phyloP scores from a whole-genome alignment of 2,888 invertebrate species.

The Ephialtes manifestator region DNA sequence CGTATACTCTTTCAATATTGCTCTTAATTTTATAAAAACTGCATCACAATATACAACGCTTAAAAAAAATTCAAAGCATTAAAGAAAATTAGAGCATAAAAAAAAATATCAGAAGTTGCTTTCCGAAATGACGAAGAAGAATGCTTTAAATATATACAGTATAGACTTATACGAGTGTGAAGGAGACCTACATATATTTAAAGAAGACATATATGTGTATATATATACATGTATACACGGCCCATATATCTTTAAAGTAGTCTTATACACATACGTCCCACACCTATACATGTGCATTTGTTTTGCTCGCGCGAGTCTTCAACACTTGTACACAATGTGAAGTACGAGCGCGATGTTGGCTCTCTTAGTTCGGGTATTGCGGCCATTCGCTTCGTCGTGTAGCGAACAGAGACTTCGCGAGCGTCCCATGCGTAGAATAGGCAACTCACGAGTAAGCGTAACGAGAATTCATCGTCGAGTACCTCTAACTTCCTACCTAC shows the following conservation, averaged over 20 bases:
- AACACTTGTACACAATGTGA: background rate
- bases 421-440: constrained; percentile 34
- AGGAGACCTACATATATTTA: too few relatives aligned
- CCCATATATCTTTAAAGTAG: background rate
- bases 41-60: too few relatives aligned
- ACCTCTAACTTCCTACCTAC: constrained; percentile 42
- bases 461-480: constrained; percentile 31
- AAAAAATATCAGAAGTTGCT: too few relatives aligned
- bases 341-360: constrained; percentile 45
- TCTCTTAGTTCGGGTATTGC: constrained; percentile 47
- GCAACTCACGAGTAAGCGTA: constrained; percentile 16
- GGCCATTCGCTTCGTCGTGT: constrained; percentile 30
- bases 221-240: too few relatives aligned
- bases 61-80: too few relatives aligned
- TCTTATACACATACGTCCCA: background rate
- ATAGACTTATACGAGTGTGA: too few relatives aligned
- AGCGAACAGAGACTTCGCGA: constrained; percentile 20
- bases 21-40: too few relatives aligned
- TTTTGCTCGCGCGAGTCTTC: constrained; percentile 10
- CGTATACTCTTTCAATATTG: too few relatives aligned
- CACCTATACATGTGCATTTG: constrained; percentile 1
- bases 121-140: too few relatives aligned
- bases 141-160: too few relatives aligned
- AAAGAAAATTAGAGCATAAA: too few relatives aligned
- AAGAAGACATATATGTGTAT: background rate